Evolutionary conservation across 2,113 vertebrate species (phyloP).

Genomic region (Orientallactaga bullata): DNA sequence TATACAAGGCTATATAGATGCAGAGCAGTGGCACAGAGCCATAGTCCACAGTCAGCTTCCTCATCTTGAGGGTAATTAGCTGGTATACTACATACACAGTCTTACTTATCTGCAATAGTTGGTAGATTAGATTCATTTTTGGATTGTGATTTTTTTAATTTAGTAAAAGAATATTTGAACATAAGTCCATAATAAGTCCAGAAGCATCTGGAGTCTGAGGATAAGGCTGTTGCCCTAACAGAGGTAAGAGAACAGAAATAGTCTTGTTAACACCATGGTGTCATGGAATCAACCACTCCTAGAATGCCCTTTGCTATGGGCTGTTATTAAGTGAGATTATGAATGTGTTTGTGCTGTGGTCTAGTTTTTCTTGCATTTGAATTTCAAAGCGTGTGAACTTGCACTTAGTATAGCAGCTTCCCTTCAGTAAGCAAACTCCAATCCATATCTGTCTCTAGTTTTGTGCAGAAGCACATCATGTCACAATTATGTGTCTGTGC

Average conservation of each 20-base stretch:
- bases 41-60: background rate
- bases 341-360: background rate
- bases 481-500: background rate
- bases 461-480: background rate
- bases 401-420: background rate
- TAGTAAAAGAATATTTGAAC: background rate
- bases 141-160: background rate
- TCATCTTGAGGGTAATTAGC: too few relatives aligned
- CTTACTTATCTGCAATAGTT: background rate
- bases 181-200: background rate
- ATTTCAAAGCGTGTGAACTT: background rate
- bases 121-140: background rate
- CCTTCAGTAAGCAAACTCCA: background rate
- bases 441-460: background rate
- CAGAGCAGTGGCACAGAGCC: background rate
- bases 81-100: too few relatives aligned
- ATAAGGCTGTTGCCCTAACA: background rate
- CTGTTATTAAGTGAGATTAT: background rate
- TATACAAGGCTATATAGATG: accelerated
- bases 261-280: background rate
- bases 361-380: background rate
- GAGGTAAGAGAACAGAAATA: background rate
- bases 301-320: background rate
- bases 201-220: background rate
- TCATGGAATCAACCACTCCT: background rate